Evolutionary conservation across 2,888 invertebrate genomes (phyloP).

Genomic region (Ennomos fuscantarius): DNA sequence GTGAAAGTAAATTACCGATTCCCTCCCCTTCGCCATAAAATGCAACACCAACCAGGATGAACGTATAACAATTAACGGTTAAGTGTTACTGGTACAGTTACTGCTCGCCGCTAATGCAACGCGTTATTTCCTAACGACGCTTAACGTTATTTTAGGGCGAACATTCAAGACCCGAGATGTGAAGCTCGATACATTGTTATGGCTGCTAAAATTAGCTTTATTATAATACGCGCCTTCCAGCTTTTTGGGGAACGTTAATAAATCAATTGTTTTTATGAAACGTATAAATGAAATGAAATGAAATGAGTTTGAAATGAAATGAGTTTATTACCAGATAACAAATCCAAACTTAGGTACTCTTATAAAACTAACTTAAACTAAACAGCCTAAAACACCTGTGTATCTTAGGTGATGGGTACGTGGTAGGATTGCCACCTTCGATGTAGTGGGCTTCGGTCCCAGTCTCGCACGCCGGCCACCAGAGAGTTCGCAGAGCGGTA

Average conservation of each 20-base stretch:
- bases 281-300: too few species aligned
- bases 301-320: too few species aligned
- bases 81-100: constrained; percentile 65
- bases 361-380: too few species aligned
- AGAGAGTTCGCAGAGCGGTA: too few species aligned
- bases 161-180: constrained; percentile 16
- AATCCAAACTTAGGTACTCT: too few species aligned
- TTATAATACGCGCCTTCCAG: constrained; percentile 11
- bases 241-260: constrained; percentile 8
- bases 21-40: constrained; percentile 35
- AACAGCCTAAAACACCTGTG: too few species aligned
- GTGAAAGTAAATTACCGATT: constrained; percentile 20
- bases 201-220: constrained; percentile 34
- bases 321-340: too few species aligned
- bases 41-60: constrained; percentile 37
- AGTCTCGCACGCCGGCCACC: too few species aligned
- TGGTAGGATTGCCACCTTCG: too few species aligned
- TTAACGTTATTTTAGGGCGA: constrained; percentile 28
- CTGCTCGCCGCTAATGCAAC: constrained; percentile 69
- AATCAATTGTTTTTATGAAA: constrained; percentile 17
- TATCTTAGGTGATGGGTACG: too few species aligned
- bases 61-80: constrained; percentile 75
- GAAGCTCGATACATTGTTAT: constrained; percentile 32
- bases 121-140: constrained; percentile 49
- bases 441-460: too few species aligned